Evolutionary conservation across 2,888 invertebrate species (phyloP).

Genomic region (Dolichopus griseipennis): DNA sequence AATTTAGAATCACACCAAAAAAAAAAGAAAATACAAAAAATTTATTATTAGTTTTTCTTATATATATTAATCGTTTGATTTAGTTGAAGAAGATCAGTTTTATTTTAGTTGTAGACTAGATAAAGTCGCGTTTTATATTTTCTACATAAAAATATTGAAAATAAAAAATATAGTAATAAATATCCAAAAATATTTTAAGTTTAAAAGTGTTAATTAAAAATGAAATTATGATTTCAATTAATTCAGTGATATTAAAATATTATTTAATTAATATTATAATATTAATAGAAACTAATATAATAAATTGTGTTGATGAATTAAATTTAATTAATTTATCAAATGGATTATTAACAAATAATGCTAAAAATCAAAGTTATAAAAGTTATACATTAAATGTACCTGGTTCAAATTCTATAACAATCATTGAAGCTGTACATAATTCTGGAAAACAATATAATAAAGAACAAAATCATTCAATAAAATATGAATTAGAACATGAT

Average conservation of each 20-base stretch:
- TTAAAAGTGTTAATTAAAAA: not conserved
- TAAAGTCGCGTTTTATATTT: not conserved
- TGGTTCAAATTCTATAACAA: conserved; percentile 50
- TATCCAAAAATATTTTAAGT: too few species aligned
- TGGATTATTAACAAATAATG: not conserved
- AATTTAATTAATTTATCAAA: conserved; percentile 8
- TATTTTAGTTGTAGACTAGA: not conserved
- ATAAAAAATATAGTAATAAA: too few species aligned
- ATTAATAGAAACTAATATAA: not conserved
- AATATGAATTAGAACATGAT: not conserved
- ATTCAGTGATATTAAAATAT: not conserved
- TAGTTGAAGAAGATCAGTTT: not conserved
- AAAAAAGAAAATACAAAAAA: not conserved
- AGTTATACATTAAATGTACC: conserved; percentile 51
- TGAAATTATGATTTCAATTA: not conserved
- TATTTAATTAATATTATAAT: not conserved
- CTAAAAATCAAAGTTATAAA: conserved; percentile 39
- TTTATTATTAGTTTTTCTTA: too few species aligned
- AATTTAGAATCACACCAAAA: not conserved
- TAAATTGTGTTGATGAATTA: not conserved
- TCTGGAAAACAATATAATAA: conserved; percentile 26
- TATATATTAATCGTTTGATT: not conserved
- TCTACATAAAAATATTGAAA: too few species aligned
- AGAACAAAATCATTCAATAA: conserved; percentile 29
- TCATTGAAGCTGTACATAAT: conserved; percentile 45